Evolutionary conservation across 2,888 invertebrate genomes (phyloP).

Genomic region (Volucella bombylans): DNA sequence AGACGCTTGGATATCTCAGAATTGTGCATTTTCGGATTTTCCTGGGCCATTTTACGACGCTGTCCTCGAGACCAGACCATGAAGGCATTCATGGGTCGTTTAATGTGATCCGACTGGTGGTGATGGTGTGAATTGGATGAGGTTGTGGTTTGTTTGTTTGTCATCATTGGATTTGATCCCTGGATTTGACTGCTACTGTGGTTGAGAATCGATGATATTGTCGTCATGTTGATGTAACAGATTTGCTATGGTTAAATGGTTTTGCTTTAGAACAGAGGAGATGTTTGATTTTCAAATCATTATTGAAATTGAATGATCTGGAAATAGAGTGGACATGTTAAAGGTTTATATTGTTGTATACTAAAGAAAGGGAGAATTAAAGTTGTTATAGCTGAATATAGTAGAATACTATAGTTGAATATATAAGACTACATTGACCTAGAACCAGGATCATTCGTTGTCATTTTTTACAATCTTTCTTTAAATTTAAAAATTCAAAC

Average conservation of each 20-base stretch:
- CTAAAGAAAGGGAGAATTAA: too few species aligned
- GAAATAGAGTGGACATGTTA: conserved; percentile 77
- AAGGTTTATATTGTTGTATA: too few species aligned
- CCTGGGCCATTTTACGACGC: conserved; percentile 95
- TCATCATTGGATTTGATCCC: conserved; percentile 59
- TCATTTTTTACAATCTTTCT: too few species aligned
- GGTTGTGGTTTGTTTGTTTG: conserved; percentile 58
- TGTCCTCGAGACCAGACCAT: conserved; percentile 98
- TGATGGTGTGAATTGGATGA: conserved; percentile 76
- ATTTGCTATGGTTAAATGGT: conserved; percentile 43
- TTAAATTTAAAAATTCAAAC: too few species aligned
- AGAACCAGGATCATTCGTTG: too few species aligned
- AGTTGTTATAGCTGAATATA: too few species aligned
- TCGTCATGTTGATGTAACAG: conserved; percentile 65
- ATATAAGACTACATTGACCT: too few species aligned
- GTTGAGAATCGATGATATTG: conserved; percentile 74
- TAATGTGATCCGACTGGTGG: conserved; percentile 88
- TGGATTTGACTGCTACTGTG: conserved; percentile 54
- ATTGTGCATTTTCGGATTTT: conserved; percentile 96
- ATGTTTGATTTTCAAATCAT: too few species aligned
- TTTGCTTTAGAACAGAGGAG: too few species aligned
- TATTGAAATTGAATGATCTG: too few species aligned
- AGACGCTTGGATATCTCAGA: conserved; percentile 94
- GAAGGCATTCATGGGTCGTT: conserved; percentile 98
- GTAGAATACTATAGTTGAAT: too few species aligned